phyloP scores from a whole-genome alignment of 2,888 invertebrate genomes.

The Eurois occulta region DNA sequence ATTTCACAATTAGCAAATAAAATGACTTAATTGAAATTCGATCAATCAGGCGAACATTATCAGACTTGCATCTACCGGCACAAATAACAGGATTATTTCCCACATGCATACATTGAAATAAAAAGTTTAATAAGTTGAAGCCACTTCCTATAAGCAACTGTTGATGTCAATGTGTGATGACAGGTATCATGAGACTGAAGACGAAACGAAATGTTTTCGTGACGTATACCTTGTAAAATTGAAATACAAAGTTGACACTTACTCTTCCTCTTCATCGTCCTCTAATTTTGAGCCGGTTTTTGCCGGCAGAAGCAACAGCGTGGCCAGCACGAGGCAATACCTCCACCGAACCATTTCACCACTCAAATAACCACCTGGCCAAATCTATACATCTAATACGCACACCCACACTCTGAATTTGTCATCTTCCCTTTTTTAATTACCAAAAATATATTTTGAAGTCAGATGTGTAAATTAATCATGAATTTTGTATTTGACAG shows the following conservation, averaged over 20 bases:
- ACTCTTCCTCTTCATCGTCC: slow-evolving; percentile 81
- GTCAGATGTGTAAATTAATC: slow-evolving; percentile 62
- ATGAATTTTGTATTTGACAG: slow-evolving; percentile 80
- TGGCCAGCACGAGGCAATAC: slow-evolving; percentile 79
- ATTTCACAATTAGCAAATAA: neutral
- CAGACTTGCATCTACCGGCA: neutral
- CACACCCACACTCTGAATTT: slow-evolving; percentile 81
- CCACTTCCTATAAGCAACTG: neutral
- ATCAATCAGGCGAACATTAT: neutral
- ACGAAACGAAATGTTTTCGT: neutral
- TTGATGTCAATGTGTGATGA: slow-evolving; percentile 28
- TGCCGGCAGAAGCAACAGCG: slow-evolving; percentile 80
- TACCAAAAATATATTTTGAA: slow-evolving; percentile 74
- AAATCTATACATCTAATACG: slow-evolving; percentile 68
- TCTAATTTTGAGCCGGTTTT: slow-evolving; percentile 76
- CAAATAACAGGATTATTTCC: neutral
- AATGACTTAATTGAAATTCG: neutral
- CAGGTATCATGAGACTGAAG: neutral
- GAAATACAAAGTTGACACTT: slow-evolving; percentile 32
- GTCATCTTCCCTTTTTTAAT: slow-evolving; percentile 80
- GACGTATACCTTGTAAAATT: neutral
- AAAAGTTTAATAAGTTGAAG: neutral
- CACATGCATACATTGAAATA: neutral
- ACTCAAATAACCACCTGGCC: slow-evolving; percentile 60
- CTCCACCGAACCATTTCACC: slow-evolving; percentile 85